Evolutionary conservation across 2,888 invertebrate genomes (phyloP).

Genomic region (Papilio elwesi): DNA sequence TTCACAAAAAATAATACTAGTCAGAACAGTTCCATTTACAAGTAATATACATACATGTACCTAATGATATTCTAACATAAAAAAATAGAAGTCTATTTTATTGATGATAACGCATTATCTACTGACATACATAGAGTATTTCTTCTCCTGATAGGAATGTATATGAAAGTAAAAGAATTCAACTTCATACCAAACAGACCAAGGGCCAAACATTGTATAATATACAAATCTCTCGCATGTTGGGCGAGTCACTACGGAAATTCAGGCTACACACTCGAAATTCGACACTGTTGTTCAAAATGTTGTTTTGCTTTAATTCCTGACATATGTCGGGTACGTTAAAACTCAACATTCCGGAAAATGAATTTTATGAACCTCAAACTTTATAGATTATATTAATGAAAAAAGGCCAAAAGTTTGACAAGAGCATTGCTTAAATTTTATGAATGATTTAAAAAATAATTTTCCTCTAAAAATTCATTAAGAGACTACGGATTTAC

Average conservation of each 20-base stretch:
- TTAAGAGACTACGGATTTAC: too few species aligned
- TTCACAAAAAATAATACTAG: neutral
- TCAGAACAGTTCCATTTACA: neutral
- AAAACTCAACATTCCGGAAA: neutral
- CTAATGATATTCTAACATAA: too few species aligned
- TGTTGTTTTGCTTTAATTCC: conserved; percentile 10
- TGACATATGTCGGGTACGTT: neutral
- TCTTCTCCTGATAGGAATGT: too few species aligned
- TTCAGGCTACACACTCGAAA: neutral
- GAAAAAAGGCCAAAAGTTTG: too few species aligned
- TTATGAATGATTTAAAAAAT: too few species aligned
- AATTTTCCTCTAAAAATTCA: too few species aligned
- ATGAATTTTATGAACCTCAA: neutral
- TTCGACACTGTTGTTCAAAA: neutral
- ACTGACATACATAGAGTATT: too few species aligned
- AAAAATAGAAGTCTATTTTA: too few species aligned
- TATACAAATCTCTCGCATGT: neutral
- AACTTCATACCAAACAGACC: neutral
- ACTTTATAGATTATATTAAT: neutral
- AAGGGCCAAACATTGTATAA: too few species aligned
- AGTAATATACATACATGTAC: neutral
- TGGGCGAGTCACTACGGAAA: neutral
- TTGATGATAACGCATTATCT: too few species aligned
- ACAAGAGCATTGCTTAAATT: too few species aligned
- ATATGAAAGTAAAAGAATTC: neutral